These are phyloP conservation scores for Etia nguti DNA, from an alignment of 2,113 vertebrate genomes.

Conservation along the genomic window DNA sequence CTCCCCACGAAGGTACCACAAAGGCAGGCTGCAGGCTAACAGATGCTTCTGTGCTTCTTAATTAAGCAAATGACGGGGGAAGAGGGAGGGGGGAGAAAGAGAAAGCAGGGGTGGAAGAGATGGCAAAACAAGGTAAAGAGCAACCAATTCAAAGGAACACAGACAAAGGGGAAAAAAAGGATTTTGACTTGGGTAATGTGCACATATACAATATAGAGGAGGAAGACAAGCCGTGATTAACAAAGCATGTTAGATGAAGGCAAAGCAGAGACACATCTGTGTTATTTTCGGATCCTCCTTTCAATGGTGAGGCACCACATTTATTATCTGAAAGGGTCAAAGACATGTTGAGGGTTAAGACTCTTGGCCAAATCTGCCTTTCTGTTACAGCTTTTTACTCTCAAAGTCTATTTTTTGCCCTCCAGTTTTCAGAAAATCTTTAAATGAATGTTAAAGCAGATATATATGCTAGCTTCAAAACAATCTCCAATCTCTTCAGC, in stretches of 20 bases:
- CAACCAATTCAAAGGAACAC: not conserved
- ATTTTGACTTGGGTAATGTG: not conserved
- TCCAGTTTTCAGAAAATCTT: not conserved
- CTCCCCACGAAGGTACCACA: conserved; percentile 16
- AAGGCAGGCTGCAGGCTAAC: conserved; percentile 54
- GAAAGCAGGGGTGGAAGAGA: not conserved
- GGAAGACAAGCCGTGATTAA: not conserved
- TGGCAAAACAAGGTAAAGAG: not conserved
- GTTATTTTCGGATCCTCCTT: not conserved
- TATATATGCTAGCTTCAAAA: not conserved
- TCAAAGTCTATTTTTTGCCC: not conserved
- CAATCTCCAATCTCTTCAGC: not conserved
- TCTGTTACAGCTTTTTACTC: not conserved
- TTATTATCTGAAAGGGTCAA: not conserved
- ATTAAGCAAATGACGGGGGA: conserved; percentile 51
- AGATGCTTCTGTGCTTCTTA: conserved; percentile 60
- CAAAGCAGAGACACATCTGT: not conserved
- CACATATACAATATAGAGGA: not conserved
- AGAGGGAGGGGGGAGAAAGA: not conserved
- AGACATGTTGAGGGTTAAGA: not conserved
- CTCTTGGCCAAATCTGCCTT: not conserved
- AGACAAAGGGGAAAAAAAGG: not conserved
- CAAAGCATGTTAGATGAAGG: not conserved
- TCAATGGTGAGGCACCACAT: not conserved
- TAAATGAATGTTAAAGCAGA: not conserved